Percentiles rank a stretch among this genome's conserved stretches.
phyloP scores from a whole-genome alignment of 2,888 invertebrate genomes.

The Melieria picta region DNA sequence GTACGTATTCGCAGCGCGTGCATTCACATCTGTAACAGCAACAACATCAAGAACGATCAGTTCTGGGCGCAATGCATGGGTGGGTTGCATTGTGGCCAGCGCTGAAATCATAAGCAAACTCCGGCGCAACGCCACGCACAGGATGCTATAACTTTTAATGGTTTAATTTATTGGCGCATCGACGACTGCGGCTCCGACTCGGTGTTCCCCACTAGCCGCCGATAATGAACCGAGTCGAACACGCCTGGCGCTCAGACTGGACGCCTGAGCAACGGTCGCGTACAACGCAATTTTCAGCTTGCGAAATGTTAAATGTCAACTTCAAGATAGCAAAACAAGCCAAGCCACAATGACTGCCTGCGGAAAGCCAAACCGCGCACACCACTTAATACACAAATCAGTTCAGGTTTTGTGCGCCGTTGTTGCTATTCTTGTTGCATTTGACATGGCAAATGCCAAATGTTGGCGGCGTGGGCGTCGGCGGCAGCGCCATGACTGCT shows the following conservation, averaged over 20 bases:
- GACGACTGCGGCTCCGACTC: too few relatives aligned
- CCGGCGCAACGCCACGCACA: slow-evolving; percentile 21
- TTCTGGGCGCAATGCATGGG: slow-evolving; percentile 54
- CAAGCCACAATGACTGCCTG: too few relatives aligned
- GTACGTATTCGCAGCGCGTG: slow-evolving; percentile 12
- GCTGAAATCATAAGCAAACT: too few relatives aligned
- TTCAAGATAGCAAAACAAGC: too few relatives aligned
- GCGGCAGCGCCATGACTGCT: not conserved
- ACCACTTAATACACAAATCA: slow-evolving; percentile 32
- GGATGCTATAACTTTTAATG: slow-evolving; percentile 50
- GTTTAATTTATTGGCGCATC: slow-evolving; percentile 46
- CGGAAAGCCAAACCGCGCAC: slow-evolving; percentile 8
- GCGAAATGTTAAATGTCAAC: too few relatives aligned
- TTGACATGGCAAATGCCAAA: slow-evolving; percentile 62
- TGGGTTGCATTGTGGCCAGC: slow-evolving; percentile 46
- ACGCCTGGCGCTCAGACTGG: too few relatives aligned
- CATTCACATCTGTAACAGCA: too few relatives aligned
- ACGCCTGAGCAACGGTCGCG: too few relatives aligned
- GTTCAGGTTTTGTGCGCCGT: slow-evolving; percentile 36
- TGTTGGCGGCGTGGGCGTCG: slow-evolving; percentile 57
- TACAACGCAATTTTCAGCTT: too few relatives aligned
- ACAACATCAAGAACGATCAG: not conserved
- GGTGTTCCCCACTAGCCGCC: too few relatives aligned
- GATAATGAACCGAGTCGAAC: too few relatives aligned
- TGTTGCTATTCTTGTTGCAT: slow-evolving; percentile 48